These are phyloP conservation scores for Lydus trimaculatus DNA, from an alignment of 2,888 invertebrate genomes.

Conservation along the genomic window DNA sequence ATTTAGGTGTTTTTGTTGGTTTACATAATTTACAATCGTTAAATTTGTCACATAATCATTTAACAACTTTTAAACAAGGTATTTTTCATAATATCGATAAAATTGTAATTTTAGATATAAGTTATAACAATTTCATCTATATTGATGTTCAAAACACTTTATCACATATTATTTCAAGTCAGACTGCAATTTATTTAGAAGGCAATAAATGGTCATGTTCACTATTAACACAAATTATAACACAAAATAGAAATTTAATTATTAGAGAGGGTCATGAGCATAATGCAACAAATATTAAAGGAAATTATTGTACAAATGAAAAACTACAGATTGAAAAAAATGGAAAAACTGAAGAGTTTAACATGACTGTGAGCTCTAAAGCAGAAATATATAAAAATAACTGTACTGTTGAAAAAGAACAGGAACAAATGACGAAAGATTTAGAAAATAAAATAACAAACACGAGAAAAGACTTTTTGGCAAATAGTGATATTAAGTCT, in stretches of 20 bases:
- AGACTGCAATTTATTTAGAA: neutral
- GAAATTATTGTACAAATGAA: neutral
- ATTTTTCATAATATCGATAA: slow-evolving; percentile 12
- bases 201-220: neutral
- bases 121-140: slow-evolving; percentile 5
- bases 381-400: too few relatives aligned
- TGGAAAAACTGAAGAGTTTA: neutral
- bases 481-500: too few relatives aligned
- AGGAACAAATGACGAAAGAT: too few relatives aligned
- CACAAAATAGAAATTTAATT: neutral
- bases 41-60: neutral
- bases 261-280: neutral
- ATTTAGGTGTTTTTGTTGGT: slow-evolving; percentile 4
- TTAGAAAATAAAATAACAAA: too few relatives aligned
- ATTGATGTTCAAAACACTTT: slow-evolving; percentile 1
- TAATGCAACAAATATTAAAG: neutral
- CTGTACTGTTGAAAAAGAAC: too few relatives aligned
- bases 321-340: neutral
- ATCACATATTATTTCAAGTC: neutral
- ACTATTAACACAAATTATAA: neutral
- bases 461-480: too few relatives aligned
- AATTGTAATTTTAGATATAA: slow-evolving; percentile 4
- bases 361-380: too few relatives aligned
- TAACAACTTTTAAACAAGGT: neutral
- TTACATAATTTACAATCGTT: slow-evolving; percentile 1